Evolutionary conservation across 64 coral and sea anemone genomes (phyloP), one percentile per base, ranked within the genome.

Genomic region (Montipora efflorescens): DNA sequence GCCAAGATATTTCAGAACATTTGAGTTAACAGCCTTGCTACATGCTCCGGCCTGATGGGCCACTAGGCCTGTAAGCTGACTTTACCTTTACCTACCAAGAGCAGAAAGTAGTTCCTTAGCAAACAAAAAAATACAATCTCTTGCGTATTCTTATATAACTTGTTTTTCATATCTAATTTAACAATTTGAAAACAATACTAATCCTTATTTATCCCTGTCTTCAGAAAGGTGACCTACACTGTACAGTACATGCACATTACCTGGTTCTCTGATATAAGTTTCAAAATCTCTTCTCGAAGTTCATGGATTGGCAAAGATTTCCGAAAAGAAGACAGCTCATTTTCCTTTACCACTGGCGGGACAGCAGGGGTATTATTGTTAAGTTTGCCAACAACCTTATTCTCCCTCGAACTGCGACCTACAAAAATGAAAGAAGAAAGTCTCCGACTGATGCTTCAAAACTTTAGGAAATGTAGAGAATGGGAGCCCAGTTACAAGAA

Each of bases 351-450:
- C 16, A 67, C 13, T 7, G 97, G 89, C 45, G 94, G 95, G 2
- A 99, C 79, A 21, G 88, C 28, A 10, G 95, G 94, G 7, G 92
- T 72, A 13, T 79, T 94, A 45, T 76, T 92, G 59, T 74, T 96
- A 5, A 99, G 69, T 70, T 94, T 99, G 11, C 97, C 92, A 87
- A 90, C 79, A 64, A 86, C 94, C 61, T 93, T 99, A 74, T 96
- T 94, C 71, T 92, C 89, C 77, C 91, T 94, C 78, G 73, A 74
- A 36, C 80, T 50, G 53, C 91, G 87, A 28, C 95, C 95, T 96
- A 47, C 16, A 16, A 58, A 83, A 81, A 25, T 15, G 8, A 23
- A 51, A 71, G 23, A 71, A 78, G 7, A 18, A 1, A 49, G 15
- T 36, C 36, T 36, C 36, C 36, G 36, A 36, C 36, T 36, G 36